Base-by-base conservation (phyloP, 1,140 invertebrate species). In the Neodiprion lecontei region DNA sequence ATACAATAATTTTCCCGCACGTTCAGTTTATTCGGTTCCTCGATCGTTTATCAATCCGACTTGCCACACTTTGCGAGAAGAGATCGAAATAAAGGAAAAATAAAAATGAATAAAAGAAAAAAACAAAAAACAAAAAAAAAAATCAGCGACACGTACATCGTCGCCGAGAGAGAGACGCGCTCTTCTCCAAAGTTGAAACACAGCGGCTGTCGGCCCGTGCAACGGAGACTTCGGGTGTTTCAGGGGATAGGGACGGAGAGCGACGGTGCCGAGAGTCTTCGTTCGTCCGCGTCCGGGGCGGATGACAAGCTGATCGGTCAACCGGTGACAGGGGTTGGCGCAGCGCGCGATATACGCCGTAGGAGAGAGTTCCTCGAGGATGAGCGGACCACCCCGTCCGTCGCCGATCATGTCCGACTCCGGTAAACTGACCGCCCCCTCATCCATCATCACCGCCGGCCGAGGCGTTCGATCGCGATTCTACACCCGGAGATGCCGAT, bases 401-500 rank as follows among this genome's bases (percentile, higher is more conserved):
- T 78, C 72, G 76, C 80, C 81, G 86, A 86, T 87, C 86, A 84
- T 87, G 86, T 86, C 82, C 73, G 83, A 84, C 86, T 87, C 87
- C 86, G 85, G 81, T 88, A 88, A 89, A 89, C 84, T 88, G 84
- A 85, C 86, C 88, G 86, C 87, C 84, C 83, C 79, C 85, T 89
- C 86, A 89, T 89, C 88, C 85, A 89, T 89, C 87, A 88, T 87
- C 78, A 81, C 82, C 81, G 82, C 81, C 79, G 77, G 80, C 77
- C 77, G 75, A 72, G 74, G 2, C 77, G 71, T 76, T 75, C 69
- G 72, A 67, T 78, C 77, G 74, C 81, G n/a, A 79, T 23, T 11
- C 67, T 7, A 69, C 5, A 69, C 67, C 17, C 12, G 67, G 17
- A 21, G 21, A 21, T 11, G 14, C 11, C 11, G 14, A 14, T 21